A percentile compares a stretch with the other conserved stretches of the same genome.
phyloP scores from a whole-genome alignment of 2,797 vertebrate genomes.

The Alcedo quadribrachys region DNA sequence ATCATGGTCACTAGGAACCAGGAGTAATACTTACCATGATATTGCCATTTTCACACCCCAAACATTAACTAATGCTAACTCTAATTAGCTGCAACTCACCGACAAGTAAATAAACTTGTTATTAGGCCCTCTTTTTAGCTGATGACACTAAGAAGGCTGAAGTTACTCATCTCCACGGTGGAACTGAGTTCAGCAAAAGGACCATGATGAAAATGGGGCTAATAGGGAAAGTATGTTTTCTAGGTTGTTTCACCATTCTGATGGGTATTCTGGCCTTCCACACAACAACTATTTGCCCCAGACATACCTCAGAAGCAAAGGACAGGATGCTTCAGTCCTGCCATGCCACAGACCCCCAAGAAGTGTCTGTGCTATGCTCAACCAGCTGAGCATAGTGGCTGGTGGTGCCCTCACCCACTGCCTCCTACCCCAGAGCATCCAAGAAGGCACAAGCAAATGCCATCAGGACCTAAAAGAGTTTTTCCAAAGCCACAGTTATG shows the following conservation, averaged over 20 bases:
- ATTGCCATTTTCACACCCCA: constrained; percentile 43
- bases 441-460: rapidly evolving
- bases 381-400: not conserved
- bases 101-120: constrained; percentile 34
- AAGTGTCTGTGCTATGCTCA: not conserved
- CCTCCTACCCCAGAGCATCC: not conserved
- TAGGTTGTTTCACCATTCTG: not conserved
- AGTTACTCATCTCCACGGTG: not conserved
- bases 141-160: not conserved
- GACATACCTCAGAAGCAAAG: not conserved
- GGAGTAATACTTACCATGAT: constrained; percentile 34
- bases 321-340: not conserved
- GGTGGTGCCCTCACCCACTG: not conserved
- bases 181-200: not conserved
- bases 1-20: constrained; percentile 14
- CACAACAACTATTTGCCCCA: not conserved
- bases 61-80: constrained; percentile 16
- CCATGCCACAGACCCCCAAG: not conserved
- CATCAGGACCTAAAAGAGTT: not conserved
- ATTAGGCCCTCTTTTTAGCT: constrained; percentile 15
- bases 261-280: not conserved
- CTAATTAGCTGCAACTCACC: constrained; percentile 28
- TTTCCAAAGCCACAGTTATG: not conserved
- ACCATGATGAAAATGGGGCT: not conserved
- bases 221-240: not conserved